Evolutionary conservation across 2,888 invertebrate species (phyloP).

Genomic region (Drepanosiphum platanoidis): DNA sequence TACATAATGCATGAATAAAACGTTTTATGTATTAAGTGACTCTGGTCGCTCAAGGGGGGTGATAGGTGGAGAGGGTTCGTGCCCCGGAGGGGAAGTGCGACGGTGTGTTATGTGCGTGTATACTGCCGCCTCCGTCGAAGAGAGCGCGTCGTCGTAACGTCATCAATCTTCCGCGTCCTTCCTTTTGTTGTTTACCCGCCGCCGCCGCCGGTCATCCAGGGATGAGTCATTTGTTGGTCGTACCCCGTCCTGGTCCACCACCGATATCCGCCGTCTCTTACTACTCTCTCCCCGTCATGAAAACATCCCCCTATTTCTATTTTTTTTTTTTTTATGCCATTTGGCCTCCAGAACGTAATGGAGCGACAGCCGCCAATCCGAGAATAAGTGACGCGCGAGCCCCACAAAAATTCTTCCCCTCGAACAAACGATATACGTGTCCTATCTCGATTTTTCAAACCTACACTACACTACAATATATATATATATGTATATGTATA

Average conservation of each 20-base stretch:
- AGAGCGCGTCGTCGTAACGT: constrained; percentile 51
- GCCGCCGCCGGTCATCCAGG: constrained; percentile 43
- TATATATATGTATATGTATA: neutral
- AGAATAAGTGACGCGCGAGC: constrained; percentile 27
- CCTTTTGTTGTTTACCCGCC: constrained; percentile 53
- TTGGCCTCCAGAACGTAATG: constrained; percentile 53
- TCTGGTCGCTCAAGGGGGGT: neutral
- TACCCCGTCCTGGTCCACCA: constrained; percentile 15
- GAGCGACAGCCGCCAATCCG: constrained; percentile 59
- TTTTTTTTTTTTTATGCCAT: constrained; percentile 56
- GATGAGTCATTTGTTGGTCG: constrained; percentile 59
- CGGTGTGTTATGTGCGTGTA: constrained; percentile 48
- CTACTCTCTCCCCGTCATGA: neutral
- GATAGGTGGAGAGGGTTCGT: neutral
- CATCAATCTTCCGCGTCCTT: constrained; percentile 59
- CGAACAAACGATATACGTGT: constrained; percentile 24
- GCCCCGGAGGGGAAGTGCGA: constrained; percentile 16
- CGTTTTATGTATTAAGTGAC: constrained; percentile 62
- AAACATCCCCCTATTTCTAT: constrained; percentile 9
- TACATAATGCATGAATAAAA: constrained; percentile 62
- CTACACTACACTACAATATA: no score
- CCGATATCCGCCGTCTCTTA: neutral
- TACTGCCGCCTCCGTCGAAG: constrained; percentile 1
- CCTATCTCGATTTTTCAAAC: constrained; percentile 44
- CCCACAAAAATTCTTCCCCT: constrained; percentile 32